Evolutionary conservation across 2,888 invertebrate species (phyloP).

Genomic region (Rugalucina vietnamica): DNA sequence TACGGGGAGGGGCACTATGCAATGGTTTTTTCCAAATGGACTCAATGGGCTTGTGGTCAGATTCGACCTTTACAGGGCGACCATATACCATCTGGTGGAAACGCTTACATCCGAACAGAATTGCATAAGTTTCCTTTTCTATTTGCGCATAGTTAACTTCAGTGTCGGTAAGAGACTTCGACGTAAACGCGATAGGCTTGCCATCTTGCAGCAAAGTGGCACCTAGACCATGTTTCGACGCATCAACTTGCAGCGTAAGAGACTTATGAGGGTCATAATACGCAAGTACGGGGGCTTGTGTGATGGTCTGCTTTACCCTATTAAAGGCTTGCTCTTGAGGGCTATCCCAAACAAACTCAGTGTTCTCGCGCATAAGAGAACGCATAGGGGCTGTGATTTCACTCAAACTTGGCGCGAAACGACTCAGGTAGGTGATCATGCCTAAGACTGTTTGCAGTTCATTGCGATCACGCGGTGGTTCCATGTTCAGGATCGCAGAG

Average conservation of each 20-base stretch:
- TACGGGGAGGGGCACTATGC: slow-evolving; percentile 19
- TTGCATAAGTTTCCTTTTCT: slow-evolving; percentile 56
- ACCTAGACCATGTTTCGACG: slow-evolving; percentile 40
- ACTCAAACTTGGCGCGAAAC: slow-evolving; percentile 47
- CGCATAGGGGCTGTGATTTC: slow-evolving; percentile 28
- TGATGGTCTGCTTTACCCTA: slow-evolving; percentile 21
- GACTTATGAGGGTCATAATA: not conserved
- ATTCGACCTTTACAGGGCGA: slow-evolving; percentile 42
- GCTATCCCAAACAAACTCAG: slow-evolving; percentile 25
- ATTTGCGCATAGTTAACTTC: slow-evolving; percentile 60
- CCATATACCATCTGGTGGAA: slow-evolving; percentile 55
- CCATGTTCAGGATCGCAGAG: slow-evolving; percentile 30
- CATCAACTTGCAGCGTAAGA: slow-evolving; percentile 25
- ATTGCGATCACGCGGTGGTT: slow-evolving; percentile 11
- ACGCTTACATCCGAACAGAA: slow-evolving; percentile 47
- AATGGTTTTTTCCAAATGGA: slow-evolving; percentile 42
- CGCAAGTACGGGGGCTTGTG: slow-evolving; percentile 10
- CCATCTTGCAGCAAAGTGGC: slow-evolving; percentile 41
- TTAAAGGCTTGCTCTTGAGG: slow-evolving; percentile 13
- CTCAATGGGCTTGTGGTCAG: slow-evolving; percentile 52
- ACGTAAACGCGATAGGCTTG: slow-evolving; percentile 38
- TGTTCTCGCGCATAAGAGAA: slow-evolving; percentile 8
- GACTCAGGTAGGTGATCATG: slow-evolving; percentile 44
- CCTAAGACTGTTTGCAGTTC: slow-evolving; percentile 49
- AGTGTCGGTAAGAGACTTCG: slow-evolving; percentile 43